Evolutionary conservation across 2,113 vertebrate genomes (phyloP).

Genomic region (Aythya baeri): DNA sequence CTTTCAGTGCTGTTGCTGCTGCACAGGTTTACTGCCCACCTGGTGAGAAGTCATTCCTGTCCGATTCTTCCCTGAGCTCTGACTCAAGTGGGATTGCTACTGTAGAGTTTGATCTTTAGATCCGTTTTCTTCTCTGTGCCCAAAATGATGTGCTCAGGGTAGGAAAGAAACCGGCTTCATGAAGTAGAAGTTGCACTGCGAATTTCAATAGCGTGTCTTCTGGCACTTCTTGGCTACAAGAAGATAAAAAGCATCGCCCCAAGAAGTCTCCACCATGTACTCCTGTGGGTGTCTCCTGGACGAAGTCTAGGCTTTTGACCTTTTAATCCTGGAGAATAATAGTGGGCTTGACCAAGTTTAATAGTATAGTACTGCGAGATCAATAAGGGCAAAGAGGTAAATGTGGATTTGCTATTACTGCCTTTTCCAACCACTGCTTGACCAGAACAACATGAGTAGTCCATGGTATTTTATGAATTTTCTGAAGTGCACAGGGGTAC

Average conservation of each 20-base stretch:
- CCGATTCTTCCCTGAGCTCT: neutral
- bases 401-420: neutral
- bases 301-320: neutral
- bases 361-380: neutral
- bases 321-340: neutral
- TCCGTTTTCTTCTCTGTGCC: neutral
- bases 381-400: neutral
- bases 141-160: neutral
- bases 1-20: neutral
- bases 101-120: neutral
- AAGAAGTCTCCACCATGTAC: neutral
- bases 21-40: neutral
- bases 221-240: neutral
- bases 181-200: neutral
- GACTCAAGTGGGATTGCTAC: neutral
- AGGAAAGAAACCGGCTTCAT: neutral
- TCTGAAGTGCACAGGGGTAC: neutral
- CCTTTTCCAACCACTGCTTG: neutral
- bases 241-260: neutral
- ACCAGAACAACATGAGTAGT: neutral
- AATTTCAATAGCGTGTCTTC: slow-evolving; percentile 28
- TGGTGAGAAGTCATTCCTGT: neutral
- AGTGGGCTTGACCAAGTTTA: neutral
- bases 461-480: neutral
- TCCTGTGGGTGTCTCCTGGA: neutral